Base-by-base conservation (phyloP, 2,888 invertebrate species). In the Helobdella robusta region DNA sequence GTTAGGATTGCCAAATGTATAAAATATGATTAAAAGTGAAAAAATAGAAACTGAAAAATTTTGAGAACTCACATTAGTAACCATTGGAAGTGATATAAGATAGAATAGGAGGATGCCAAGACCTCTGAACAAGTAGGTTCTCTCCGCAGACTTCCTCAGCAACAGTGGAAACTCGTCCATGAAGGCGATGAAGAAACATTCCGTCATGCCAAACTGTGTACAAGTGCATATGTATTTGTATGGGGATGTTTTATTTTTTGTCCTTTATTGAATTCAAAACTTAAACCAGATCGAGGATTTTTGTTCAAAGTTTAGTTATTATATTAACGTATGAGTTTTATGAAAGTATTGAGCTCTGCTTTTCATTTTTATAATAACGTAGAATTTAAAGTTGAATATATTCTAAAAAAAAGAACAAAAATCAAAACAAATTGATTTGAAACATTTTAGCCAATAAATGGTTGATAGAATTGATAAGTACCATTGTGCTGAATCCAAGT, bases 401-500 rank as follows among this genome's bases (percentile, higher is more conserved):
- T 40, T 40, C n/a, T 40, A 15, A 15, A n/a, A 40, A 40, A 40
- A 40, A 11, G 11, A n/a, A 40, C 11, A 11, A 11, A 40, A 15
- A n/a, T 40, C n/a, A 40, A 15, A 40, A 15, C 11, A 11, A 15
- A 40, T 40, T 40, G 44, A 11, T 15, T 15, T 11, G 11, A n/a
- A 40, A 15, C n/a, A 40, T 40, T 15, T 15, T 15, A 40, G n/a
- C n/a, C n/a, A 52, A 52, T 18, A 18, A 18, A 18, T 52, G 8
- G 11, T 23, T n/a, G 23, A 18, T 18, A 52, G 20, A 50, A 18
- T 23, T 23, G 25, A 62, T 11, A 23, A 28, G 30, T 70, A 77
- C 76, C 75, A 77, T 76, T 1, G 79, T 78, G 15, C 78, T 78
- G 67, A 78, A 77, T 6, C 79, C 79, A 2, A 79, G 72, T 1